Conservation (phyloP, 1,140 invertebrate species). For the Bombyx mori region DNA sequence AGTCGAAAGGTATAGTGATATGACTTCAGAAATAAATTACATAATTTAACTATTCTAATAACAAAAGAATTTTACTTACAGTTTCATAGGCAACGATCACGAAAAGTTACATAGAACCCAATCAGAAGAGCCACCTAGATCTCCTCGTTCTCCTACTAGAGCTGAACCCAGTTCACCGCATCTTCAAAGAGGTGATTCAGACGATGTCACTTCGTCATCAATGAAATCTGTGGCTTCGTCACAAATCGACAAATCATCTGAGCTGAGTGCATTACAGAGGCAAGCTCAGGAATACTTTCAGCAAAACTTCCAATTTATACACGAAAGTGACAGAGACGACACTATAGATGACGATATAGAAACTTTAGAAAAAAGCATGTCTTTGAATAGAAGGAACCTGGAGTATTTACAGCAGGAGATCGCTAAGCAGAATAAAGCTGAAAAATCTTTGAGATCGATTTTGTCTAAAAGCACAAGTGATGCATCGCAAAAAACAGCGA, state of each 20-base stretch:
- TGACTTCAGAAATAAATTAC: background rate
- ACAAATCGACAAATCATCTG: slow-evolving; percentile 59
- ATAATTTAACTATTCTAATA: background rate
- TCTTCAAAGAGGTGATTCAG: slow-evolving; percentile 54
- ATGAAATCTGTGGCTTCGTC: slow-evolving; percentile 58
- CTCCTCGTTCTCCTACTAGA: slow-evolving; percentile 73
- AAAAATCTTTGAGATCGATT: slow-evolving; percentile 53
- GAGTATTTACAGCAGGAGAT: slow-evolving; percentile 70
- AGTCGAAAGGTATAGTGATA: slow-evolving; percentile 46
- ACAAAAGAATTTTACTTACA: slow-evolving; percentile 21
- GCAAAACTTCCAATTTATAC: slow-evolving; percentile 70
- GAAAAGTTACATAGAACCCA: slow-evolving; percentile 85
- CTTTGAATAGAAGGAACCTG: slow-evolving; percentile 63
- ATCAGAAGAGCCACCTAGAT: slow-evolving; percentile 85
- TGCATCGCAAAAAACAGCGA: slow-evolving; percentile 56
- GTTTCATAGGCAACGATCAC: slow-evolving; percentile 73
- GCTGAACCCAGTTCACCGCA: slow-evolving; percentile 39
- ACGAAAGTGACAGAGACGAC: slow-evolving; percentile 68
- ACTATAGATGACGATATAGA: slow-evolving; percentile 69
- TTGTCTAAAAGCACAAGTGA: slow-evolving; percentile 61
- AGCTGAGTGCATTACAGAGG: slow-evolving; percentile 53
- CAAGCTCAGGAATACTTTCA: slow-evolving; percentile 70
- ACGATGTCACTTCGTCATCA: slow-evolving; percentile 58
- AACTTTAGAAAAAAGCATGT: slow-evolving; percentile 69
- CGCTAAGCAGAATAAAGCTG: slow-evolving; percentile 60